A percentile compares a stretch with the other conserved stretches of the same genome.
Evolutionary conservation across 2,888 invertebrate species (phyloP).

Genomic region (Hyalella azteca): DNA sequence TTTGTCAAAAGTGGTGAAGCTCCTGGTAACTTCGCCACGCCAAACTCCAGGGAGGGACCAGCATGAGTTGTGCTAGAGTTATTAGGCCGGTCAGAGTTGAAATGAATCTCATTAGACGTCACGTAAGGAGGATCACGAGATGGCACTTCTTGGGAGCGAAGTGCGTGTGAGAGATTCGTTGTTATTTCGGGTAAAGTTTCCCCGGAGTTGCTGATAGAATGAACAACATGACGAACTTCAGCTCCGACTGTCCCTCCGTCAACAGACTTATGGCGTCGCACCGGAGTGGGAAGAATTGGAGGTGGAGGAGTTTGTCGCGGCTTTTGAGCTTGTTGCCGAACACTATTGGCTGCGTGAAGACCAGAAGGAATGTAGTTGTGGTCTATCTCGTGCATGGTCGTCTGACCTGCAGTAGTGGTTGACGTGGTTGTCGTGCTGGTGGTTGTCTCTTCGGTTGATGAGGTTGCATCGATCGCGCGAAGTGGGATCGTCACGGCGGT

Average conservation of each 20-base stretch:
- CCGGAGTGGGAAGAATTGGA: not conserved
- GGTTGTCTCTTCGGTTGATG: slow-evolving; percentile 37
- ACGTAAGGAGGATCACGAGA: slow-evolving; percentile 11
- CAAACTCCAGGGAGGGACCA: not conserved
- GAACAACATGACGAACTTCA: not conserved
- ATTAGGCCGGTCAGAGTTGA: too few relatives aligned
- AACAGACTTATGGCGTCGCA: not conserved
- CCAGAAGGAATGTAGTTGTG: slow-evolving; percentile 53
- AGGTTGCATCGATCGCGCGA: slow-evolving; percentile 44
- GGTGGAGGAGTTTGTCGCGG: not conserved
- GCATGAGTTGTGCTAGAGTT: not conserved
- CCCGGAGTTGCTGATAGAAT: slow-evolving; percentile 19
- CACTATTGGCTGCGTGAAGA: not conserved
- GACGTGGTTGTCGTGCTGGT: slow-evolving; percentile 19
- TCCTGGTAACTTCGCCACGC: not conserved
- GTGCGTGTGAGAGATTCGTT: slow-evolving; percentile 9
- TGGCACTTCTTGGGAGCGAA: slow-evolving; percentile 3
- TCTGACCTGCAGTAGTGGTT: slow-evolving; percentile 58
- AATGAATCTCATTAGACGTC: not conserved
- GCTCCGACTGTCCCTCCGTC: slow-evolving; percentile 18
- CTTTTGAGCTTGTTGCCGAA: slow-evolving; percentile 32
- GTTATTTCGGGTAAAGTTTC: slow-evolving; percentile 14
- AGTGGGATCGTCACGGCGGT: not conserved
- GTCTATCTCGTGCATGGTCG: slow-evolving; percentile 51
- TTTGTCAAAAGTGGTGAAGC: too few relatives aligned